Base-by-base conservation (phyloP, 2,888 invertebrate genomes). In the Drosophila formosana region DNA sequence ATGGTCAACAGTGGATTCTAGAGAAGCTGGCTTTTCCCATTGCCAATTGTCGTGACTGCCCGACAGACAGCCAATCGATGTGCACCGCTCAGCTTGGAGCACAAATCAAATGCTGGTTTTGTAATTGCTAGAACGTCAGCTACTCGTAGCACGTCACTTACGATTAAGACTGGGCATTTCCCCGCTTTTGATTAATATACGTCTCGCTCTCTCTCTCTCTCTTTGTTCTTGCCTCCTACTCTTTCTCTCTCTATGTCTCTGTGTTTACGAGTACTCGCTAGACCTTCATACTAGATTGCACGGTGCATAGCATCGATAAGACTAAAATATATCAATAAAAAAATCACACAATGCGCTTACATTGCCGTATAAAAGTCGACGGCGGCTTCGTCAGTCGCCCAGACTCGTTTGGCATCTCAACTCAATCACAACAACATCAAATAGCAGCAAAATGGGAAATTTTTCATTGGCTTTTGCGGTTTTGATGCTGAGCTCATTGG, bases 91-190 rank as follows among this genome's bases (percentile, higher is more conserved):
- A 43, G 46, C 18, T 63, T 55, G 57, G 34, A 49, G 57, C 39
- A 45, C 55, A 49, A 18, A 46, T 37, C 23, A 51, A 41, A 39
- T 61, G 51, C 43, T 32, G 41, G 13, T 43, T 53, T 37, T 50
- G 50, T 67, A 58, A 66, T 84, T 81, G 53, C 43, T 60, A 32
- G 18, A 52, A 23, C 65, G 45, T 71, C 62, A 49, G 43, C 18
- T 13, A 3, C 34, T 28, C 37, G 28, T 28, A 37, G 34, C 18
- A 13, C 11, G 32, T 67, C 41, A 49, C 53, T 56, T 55, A 39
- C 66, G 66, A 47, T 63, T 60, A 25, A 28, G 18, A 47, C 69
- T 78, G 83, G 83, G 83, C 75, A 85, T 78, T 82, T 88, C 86
- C 83, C 67, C 67, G 23, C 41, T 39, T n/a, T 66, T 78, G 78